These are phyloP conservation scores for Copidosoma aretas DNA, from an alignment of 2,888 invertebrate species.

Conservation along the genomic window DNA sequence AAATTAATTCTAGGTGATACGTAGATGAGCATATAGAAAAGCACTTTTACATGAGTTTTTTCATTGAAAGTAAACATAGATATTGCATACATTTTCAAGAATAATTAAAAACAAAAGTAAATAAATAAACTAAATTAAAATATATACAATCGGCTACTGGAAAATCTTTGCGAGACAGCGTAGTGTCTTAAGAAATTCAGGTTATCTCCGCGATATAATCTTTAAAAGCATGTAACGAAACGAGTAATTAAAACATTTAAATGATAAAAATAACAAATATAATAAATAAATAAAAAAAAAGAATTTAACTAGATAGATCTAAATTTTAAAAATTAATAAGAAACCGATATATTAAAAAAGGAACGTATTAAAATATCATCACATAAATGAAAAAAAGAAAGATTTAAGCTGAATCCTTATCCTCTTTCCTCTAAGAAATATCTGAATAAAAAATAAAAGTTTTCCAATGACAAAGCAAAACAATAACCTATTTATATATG, in stretches of 20 bases:
- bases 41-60: conserved; percentile 49
- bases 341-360: not conserved
- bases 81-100: conserved; percentile 7
- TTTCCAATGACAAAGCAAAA: conserved; percentile 7
- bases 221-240: conserved; percentile 12
- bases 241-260: conserved; percentile 7
- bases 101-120: conserved; percentile 3
- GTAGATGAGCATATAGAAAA: conserved; percentile 28
- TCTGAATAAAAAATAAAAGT: not conserved
- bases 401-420: not conserved
- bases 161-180: not conserved
- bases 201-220: not conserved
- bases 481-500: conserved; percentile 1
- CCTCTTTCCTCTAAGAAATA: conserved; percentile 4
- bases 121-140: not conserved
- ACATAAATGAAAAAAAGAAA: conserved; percentile 3
- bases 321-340: not conserved
- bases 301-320: not conserved
- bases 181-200: not conserved
- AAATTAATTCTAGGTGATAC: conserved; percentile 40
- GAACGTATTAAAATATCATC: not conserved
- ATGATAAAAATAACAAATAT: conserved; percentile 5
- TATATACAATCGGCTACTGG: not conserved
- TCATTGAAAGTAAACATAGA: conserved; percentile 46
- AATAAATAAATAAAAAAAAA: conserved; percentile 4